phyloP scores from a whole-genome alignment of 2,113 vertebrate genomes.

The Acinonyx jubatus region DNA sequence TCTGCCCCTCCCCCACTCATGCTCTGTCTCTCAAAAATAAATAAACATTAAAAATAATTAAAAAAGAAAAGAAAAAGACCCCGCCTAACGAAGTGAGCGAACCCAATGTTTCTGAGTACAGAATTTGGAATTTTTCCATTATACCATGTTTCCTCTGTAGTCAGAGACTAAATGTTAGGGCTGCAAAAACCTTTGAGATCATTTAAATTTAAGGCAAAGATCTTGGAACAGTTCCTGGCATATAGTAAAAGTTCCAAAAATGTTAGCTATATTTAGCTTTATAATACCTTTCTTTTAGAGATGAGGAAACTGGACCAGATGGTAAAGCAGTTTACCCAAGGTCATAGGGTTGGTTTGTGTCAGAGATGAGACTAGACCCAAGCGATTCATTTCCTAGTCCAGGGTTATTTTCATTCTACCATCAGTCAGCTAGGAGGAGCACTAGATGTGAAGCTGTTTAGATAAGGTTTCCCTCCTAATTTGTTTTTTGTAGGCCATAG shows the following conservation, averaged over 20 bases:
- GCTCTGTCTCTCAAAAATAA: not conserved
- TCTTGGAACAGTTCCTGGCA: not conserved
- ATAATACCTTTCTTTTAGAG: slow-evolving; percentile 25
- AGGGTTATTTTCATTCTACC: not conserved
- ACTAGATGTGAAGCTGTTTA: not conserved
- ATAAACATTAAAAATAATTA: not conserved
- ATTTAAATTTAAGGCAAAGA: slow-evolving; percentile 40
- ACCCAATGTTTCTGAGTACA: not conserved
- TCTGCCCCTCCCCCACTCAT: not conserved
- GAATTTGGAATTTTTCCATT: not conserved
- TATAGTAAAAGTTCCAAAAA: not conserved
- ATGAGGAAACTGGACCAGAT: slow-evolving; percentile 24
- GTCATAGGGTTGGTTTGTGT: slow-evolving; percentile 8
- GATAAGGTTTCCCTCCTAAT: not conserved
- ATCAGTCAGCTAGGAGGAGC: not conserved
- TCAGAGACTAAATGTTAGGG: not conserved
- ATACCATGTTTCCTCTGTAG: not conserved
- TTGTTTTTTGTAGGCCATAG: slow-evolving; percentile 7
- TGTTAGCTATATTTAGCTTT: slow-evolving; percentile 49
- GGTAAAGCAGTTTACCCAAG: slow-evolving; percentile 26
- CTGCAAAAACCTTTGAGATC: not conserved
- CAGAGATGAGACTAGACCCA: slow-evolving; percentile 4
- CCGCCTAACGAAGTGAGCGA: not conserved
- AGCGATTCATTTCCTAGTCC: not conserved
- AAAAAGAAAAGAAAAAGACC: not conserved